These are phyloP conservation scores for Sinopyrophorus schimmeli DNA, from an alignment of 2,888 invertebrate species.

Conservation along the genomic window DNA sequence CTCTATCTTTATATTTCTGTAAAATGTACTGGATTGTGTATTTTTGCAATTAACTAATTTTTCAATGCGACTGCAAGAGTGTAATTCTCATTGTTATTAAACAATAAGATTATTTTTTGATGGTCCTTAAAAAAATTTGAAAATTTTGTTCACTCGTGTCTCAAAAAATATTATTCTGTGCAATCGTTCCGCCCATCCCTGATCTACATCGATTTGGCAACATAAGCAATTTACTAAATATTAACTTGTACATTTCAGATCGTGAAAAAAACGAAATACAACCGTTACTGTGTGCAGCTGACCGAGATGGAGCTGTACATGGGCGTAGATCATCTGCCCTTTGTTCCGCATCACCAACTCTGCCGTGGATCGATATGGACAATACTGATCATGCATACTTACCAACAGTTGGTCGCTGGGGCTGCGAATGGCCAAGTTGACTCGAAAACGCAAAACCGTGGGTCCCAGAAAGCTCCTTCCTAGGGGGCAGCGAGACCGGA, in stretches of 20 bases:
- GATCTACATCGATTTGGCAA: too few relatives aligned
- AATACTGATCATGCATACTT: conserved; percentile 62
- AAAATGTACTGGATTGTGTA: too few relatives aligned
- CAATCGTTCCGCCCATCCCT: too few relatives aligned
- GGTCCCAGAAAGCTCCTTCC: conserved; percentile 52
- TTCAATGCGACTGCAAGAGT: too few relatives aligned
- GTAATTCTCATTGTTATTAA: too few relatives aligned
- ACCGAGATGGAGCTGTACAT: conserved; percentile 50
- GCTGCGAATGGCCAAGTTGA: conserved; percentile 97
- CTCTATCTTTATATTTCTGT: too few relatives aligned
- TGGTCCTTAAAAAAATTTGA: too few relatives aligned
- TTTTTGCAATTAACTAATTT: too few relatives aligned
- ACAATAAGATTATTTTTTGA: too few relatives aligned
- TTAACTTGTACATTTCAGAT: conserved; percentile 57
- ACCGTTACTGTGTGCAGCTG: conserved; percentile 50
- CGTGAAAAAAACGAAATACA: conserved; percentile 66
- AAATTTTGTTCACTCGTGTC: too few relatives aligned
- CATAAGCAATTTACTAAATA: background rate
- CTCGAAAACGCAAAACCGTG: conserved; percentile 71
- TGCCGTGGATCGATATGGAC: conserved; percentile 25
- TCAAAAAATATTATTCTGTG: too few relatives aligned
- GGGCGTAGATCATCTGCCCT: conserved; percentile 31
- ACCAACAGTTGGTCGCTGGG: conserved; percentile 88
- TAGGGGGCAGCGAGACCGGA: conserved; percentile 52
- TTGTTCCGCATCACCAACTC: conserved; percentile 59